Percentiles rank a stretch among this genome's conserved stretches.
phyloP scores from a whole-genome alignment of 2,888 invertebrate species.

The Hipparchia semele region DNA sequence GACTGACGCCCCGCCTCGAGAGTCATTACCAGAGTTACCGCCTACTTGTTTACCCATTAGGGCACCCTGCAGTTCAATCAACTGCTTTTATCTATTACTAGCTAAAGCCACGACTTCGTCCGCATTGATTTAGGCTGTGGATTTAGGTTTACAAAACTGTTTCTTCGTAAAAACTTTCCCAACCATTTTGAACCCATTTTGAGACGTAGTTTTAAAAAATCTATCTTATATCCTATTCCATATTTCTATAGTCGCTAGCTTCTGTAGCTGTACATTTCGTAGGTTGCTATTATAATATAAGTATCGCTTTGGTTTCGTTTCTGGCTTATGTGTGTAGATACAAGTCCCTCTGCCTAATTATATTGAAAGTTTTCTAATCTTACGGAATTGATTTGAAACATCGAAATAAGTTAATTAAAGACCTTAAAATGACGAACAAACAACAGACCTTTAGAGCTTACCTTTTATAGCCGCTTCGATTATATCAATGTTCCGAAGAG shows the following conservation, averaged over 20 bases:
- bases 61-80: constrained; percentile 54
- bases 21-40: constrained; percentile 60
- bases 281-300: neutral
- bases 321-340: too few relatives aligned
- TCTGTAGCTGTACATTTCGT: too few relatives aligned
- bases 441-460: constrained; percentile 46
- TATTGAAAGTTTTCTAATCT: too few relatives aligned
- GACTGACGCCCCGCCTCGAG: constrained; percentile 61
- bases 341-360: neutral
- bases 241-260: too few relatives aligned
- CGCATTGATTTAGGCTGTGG: too few relatives aligned
- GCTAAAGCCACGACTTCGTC: neutral
- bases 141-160: too few relatives aligned
- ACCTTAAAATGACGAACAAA: constrained; percentile 22
- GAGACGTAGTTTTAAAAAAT: too few relatives aligned
- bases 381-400: neutral
- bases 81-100: constrained; percentile 21
- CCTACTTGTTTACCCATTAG: constrained; percentile 67
- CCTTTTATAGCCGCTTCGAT: constrained; percentile 74
- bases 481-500: constrained; percentile 63
- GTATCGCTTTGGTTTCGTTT: neutral
- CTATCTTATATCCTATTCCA: too few relatives aligned
- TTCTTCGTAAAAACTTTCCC: too few relatives aligned
- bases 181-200: too few relatives aligned
- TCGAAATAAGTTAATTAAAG: neutral